These are phyloP conservation scores for Pristionchus arcanus DNA, from an alignment of 2,888 invertebrate genomes.

Conservation along the genomic window DNA sequence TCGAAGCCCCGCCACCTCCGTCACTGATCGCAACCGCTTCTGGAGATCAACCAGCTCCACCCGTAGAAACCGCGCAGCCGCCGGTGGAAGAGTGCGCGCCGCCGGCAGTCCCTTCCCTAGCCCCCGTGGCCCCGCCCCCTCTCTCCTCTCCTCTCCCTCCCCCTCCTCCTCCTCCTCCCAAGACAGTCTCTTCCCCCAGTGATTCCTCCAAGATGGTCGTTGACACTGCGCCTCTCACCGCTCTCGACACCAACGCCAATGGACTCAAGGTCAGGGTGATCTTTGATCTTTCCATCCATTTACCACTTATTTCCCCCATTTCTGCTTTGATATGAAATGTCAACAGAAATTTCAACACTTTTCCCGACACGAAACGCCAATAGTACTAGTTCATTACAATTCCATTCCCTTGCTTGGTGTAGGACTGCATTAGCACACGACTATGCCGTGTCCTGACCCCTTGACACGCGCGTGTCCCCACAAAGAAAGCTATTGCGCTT, in stretches of 20 bases:
- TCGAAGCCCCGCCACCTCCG: slow-evolving; percentile 27
- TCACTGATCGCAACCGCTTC: slow-evolving; percentile 22
- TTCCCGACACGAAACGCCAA: background rate
- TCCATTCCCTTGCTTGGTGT: background rate
- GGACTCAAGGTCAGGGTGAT: background rate
- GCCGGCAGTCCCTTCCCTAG: background rate
- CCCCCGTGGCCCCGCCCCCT: slow-evolving; percentile 21
- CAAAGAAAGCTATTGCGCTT: slow-evolving; percentile 9
- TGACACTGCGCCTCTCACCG: slow-evolving; percentile 43
- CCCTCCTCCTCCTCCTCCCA: slow-evolving; percentile 41
- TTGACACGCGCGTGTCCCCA: background rate
- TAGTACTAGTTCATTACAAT: background rate
- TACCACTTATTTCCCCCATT: background rate
- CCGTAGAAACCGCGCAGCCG: slow-evolving; percentile 28
- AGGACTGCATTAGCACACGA: background rate
- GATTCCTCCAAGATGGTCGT: slow-evolving; percentile 36
- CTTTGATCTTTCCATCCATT: background rate
- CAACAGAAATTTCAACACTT: background rate
- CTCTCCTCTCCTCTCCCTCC: background rate
- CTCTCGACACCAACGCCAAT: slow-evolving; percentile 50
- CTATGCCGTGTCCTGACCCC: background rate
- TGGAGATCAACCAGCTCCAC: background rate
- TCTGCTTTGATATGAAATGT: background rate
- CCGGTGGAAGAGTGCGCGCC: slow-evolving; percentile 32
- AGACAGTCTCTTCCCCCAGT: background rate